Evolutionary conservation across 2,888 invertebrate genomes (phyloP), one percentile per base, ranked within the genome.

Genomic region (Amblyteles armatorius): DNA sequence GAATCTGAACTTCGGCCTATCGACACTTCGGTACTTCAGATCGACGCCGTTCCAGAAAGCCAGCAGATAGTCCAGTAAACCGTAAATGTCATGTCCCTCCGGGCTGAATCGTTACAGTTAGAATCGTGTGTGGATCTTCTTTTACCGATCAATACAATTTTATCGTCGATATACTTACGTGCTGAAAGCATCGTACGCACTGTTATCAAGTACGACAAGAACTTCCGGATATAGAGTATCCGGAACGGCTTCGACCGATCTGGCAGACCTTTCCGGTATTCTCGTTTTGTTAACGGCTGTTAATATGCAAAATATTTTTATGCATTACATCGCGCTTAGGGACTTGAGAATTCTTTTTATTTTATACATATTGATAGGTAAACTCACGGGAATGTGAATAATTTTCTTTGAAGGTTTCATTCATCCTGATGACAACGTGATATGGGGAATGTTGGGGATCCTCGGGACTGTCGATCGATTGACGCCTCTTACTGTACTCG

Each of bases 341-440:
- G n/a, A n/a, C 11, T 7, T 44, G 50, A 11, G 36, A 9, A 2
- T 36, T 33, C 16, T 29, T 16, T 26, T 33, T 29, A 16, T 16
- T 26, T 26, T 26, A n/a, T 9, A n/a, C 9, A 4, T 2, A 40
- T 40, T n/a, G 3, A 9, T 9, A 26, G 1, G 13, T 63, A 3
- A 19, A 73, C 73, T 73, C 22, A 80, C 80, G 19, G 4, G 16
- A n/a, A 26, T 40, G 9, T 11, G 60, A 52, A 55, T 33, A 3
- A 48, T 48, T n/a, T 13, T 33, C 13, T 11, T 44, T 11, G 0
- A 19, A 16, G 1, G 19, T 44, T 1, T 40, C 44, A 22, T 40
- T 40, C 4, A 44, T 77, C 19, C 19, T 79, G 71, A 79, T 73
- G 6, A 82, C 79, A 19, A 84, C 79, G 55, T 86, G 86, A 82